A percentile compares a stretch with the other conserved stretches of the same genome.
These are phyloP conservation scores for Diachrysia chrysitis DNA, from an alignment of 2,888 invertebrate species.

Conservation along the genomic window DNA sequence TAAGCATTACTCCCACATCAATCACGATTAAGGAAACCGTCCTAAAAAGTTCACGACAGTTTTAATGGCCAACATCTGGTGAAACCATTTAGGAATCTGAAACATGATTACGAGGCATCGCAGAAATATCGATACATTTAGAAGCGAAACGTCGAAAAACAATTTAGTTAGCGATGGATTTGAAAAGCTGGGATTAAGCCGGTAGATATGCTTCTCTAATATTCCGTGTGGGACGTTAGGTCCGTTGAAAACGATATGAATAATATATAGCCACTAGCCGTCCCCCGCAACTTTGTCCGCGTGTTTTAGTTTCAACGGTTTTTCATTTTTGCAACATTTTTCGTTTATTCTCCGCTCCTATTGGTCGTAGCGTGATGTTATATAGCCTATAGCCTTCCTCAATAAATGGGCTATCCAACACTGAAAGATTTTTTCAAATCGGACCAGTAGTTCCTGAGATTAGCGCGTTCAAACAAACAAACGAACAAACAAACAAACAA, in stretches of 20 bases:
- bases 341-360: no score
- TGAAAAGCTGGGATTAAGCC: constrained; percentile 78
- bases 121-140: constrained; percentile 47
- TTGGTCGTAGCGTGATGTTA: no score
- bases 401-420: no score
- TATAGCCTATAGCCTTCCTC: no score
- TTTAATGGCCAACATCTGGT: constrained; percentile 69
- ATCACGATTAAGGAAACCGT: constrained; percentile 34
- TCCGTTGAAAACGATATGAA: constrained; percentile 85
- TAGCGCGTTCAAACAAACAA: no score
- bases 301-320: no score
- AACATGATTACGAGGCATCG: constrained; percentile 54
- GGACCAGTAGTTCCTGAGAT: no score
- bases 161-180: constrained; percentile 85
- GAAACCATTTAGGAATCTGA: constrained; percentile 63
- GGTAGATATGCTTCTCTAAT: constrained; percentile 81
- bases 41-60: constrained; percentile 65
- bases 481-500: no score
- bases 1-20: constrained; percentile 18
- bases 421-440: no score
- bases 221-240: constrained; percentile 84
- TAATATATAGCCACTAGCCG: constrained; percentile 81
- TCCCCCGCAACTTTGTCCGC: no score
- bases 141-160: constrained; percentile 72
- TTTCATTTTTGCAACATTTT: no score